phyloP scores from a whole-genome alignment of 2,797 vertebrate species.

The Sebastes alutus region DNA sequence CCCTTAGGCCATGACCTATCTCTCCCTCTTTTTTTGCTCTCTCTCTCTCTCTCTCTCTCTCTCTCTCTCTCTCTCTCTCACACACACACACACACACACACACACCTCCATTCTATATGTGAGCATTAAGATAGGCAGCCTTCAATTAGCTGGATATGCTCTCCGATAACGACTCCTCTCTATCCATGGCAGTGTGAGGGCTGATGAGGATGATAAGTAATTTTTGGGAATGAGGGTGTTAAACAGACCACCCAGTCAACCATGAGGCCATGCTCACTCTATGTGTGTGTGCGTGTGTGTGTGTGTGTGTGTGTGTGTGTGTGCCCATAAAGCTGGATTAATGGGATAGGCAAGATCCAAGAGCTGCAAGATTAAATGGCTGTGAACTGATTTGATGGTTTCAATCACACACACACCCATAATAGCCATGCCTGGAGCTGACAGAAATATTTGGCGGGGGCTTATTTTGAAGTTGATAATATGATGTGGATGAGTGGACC shows the following conservation, averaged over 20 bases:
- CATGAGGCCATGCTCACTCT: conserved; percentile 7
- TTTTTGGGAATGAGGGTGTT: conserved; percentile 51
- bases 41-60: background rate
- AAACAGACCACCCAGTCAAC: conserved; percentile 60
- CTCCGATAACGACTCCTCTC: conserved; percentile 66
- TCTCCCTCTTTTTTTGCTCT: background rate
- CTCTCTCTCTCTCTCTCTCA: background rate
- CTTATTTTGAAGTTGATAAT: conserved; percentile 46
- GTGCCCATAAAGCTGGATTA: conserved; percentile 69
- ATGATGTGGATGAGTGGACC: conserved; percentile 40
- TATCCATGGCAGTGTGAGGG: conserved; percentile 29
- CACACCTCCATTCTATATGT: conserved; percentile 19
- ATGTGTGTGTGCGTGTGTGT: background rate
- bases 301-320: background rate
- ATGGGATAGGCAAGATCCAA: conserved; percentile 71
- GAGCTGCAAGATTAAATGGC: conserved; percentile 75
- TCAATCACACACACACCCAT: conserved; percentile 46
- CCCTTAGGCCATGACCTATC: conserved; percentile 38
- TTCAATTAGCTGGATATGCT: conserved; percentile 71
- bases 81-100: background rate
- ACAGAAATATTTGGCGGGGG: conserved; percentile 34
- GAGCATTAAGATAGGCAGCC: conserved; percentile 61
- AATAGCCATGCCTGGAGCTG: conserved; percentile 34
- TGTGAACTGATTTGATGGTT: conserved; percentile 74
- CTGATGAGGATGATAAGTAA: conserved; percentile 58